Percentiles rank a stretch among this genome's conserved stretches.
Conservation (phyloP, 1,140 invertebrate genomes). For the Mizuhopecten yessoensis region DNA sequence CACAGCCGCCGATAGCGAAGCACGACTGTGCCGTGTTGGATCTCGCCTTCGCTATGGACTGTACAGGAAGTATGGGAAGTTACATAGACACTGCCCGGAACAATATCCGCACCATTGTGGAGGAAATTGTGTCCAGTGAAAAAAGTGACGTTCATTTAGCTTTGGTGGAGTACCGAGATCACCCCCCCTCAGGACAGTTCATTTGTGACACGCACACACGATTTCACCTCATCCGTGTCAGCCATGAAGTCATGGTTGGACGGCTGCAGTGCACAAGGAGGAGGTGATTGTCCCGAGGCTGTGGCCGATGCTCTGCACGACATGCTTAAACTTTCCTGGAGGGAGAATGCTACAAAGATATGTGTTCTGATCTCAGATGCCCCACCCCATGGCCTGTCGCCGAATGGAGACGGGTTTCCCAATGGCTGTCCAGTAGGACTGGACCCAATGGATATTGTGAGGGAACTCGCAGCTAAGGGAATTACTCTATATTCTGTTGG, state of each 20-base stretch:
- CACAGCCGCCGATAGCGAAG: slow-evolving; percentile 60
- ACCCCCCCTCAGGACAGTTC: slow-evolving; percentile 74
- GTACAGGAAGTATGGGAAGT: slow-evolving; percentile 77
- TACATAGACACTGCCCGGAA: slow-evolving; percentile 74
- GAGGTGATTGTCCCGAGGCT: slow-evolving; percentile 77
- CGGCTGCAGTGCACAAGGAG: slow-evolving; percentile 70
- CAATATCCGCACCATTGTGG: slow-evolving; percentile 76
- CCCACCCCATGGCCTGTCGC: slow-evolving; percentile 75
- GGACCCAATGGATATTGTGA: slow-evolving; percentile 74
- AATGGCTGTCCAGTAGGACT: slow-evolving; percentile 70
- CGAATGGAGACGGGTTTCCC: slow-evolving; percentile 64
- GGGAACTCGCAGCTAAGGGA: slow-evolving; percentile 74
- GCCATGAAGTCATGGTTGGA: slow-evolving; percentile 77
- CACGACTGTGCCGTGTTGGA: slow-evolving; percentile 73
- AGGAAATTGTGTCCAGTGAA: slow-evolving; percentile 75
- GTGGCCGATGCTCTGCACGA: slow-evolving; percentile 78
- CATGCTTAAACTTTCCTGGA: slow-evolving; percentile 74
- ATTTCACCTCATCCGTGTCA: slow-evolving; percentile 73
- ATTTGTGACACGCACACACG: slow-evolving; percentile 75
- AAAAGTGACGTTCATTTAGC: slow-evolving; percentile 75
- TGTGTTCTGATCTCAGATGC: slow-evolving; percentile 79
- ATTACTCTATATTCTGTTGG: slow-evolving; percentile 78
- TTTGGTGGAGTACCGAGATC: slow-evolving; percentile 79
- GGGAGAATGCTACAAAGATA: slow-evolving; percentile 76
- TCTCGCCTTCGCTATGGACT: slow-evolving; percentile 80